Evolutionary conservation across 1,140 invertebrate genomes (phyloP), one percentile per base, ranked within the genome.

Genomic region (Globodera rostochiensis): DNA sequence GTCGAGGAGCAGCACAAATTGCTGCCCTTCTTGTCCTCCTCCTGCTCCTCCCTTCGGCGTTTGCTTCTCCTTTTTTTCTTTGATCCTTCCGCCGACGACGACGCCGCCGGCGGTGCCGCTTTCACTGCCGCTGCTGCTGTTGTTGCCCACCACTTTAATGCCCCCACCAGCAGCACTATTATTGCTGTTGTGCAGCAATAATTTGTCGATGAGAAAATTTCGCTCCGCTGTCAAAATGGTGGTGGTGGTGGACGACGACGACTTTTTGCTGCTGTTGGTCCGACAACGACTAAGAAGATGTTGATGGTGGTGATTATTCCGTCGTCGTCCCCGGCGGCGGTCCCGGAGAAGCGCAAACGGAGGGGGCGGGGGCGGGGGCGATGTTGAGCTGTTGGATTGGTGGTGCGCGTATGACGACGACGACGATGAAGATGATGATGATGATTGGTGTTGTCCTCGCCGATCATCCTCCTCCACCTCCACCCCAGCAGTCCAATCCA

Each of bases 91-190:
- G 8, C 1, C 8, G 50, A 53, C 53, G 6, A 9, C 4, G 53
- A 9, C 53, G 57, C 57, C 57, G 11, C 57, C 19, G 13, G 13
- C 57, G 13, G 13, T 11, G 19, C 57, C 57, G 11, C 57, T 19
- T 6, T 6, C 57, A 6, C 13, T 3, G 57, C 19, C 19, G 57
- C 57, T 19, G 15, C 6, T 60, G 69, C 69, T 47, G 69, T 13
- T 71, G n/a, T 76, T 36, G 71, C 76, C 82, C 76, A 83, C 80
- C 13, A 25, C 47, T 82, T 50, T n/a, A n/a, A 4, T 49, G 1
- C 6, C 50, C 77, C 74, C 69, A 19, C 25, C 19, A 69, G 3
- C 36, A 36, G 36, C 36, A 36, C 36, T 36, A 36, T 36, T 36
- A 11, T 13, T 50, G 49, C 66, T 50, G 67, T 79, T 57, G 45